Conservation (phyloP, 2,797 vertebrate species). For the Bradypodion pumilum region DNA sequence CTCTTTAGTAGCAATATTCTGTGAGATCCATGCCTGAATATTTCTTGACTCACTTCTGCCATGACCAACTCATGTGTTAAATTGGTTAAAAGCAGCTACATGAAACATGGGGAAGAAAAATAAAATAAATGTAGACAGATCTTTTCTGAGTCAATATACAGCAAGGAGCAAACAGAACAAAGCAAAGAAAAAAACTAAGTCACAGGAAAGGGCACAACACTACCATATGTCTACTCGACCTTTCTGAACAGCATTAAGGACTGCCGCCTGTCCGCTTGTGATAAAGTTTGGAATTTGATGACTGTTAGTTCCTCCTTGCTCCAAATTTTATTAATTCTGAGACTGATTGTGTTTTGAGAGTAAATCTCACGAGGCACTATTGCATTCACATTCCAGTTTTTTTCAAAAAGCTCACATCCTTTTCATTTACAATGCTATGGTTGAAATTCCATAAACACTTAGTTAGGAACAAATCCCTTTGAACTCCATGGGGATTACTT, state of each 20-base stretch:
- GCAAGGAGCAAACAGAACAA: not conserved
- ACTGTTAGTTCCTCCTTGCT: not conserved
- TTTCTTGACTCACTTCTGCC: not conserved
- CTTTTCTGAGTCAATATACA: slow-evolving; percentile 10
- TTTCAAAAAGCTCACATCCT: not conserved
- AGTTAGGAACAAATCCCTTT: too few species aligned
- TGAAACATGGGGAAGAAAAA: not conserved
- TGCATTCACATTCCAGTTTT: not conserved
- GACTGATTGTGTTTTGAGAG: not conserved
- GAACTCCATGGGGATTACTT: not conserved
- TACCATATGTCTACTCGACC: not conserved
- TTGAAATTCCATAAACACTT: not conserved
- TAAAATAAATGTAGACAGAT: not conserved
- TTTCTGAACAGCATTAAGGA: not conserved
- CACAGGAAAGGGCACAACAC: not conserved
- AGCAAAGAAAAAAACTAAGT: not conserved
- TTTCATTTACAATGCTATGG: not conserved
- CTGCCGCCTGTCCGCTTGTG: too few species aligned
- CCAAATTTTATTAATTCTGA: not conserved
- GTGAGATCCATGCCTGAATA: not conserved
- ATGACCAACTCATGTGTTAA: not conserved
- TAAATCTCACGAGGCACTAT: not conserved
- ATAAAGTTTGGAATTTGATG: not conserved
- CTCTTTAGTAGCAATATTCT: not conserved
- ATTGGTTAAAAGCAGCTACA: slow-evolving; percentile 12